A percentile compares a stretch with the other conserved stretches of the same genome.
These are phyloP conservation scores for Bombus turneri DNA, from an alignment of 1,140 invertebrate species.

Conservation along the genomic window DNA sequence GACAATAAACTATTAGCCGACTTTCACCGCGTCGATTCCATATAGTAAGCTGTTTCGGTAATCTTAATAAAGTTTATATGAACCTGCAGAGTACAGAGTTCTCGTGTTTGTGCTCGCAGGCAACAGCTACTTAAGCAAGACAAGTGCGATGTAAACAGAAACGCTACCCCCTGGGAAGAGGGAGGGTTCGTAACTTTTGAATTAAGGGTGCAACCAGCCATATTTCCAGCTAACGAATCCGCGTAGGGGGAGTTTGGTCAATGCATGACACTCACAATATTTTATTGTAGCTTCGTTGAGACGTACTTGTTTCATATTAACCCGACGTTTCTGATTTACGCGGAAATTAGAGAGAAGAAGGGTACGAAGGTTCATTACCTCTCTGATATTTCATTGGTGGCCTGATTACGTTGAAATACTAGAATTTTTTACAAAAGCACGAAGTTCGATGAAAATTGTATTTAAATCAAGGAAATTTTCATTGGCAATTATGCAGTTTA, in stretches of 20 bases:
- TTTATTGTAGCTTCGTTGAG: not conserved
- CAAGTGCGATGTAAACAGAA: constrained; percentile 47
- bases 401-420: too few relatives aligned
- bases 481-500: not conserved
- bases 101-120: constrained; percentile 12
- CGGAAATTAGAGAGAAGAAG: not conserved
- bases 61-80: constrained; percentile 51
- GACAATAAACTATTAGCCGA: constrained; percentile 18
- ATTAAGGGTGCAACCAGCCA: not conserved
- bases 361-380: too few relatives aligned
- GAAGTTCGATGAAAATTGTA: too few relatives aligned
- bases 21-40: not conserved
- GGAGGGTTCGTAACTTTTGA: not conserved
- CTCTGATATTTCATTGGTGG: not conserved
- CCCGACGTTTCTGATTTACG: not conserved
- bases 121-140: constrained; percentile 40
- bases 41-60: constrained; percentile 29
- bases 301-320: not conserved
- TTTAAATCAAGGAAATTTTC: not conserved
- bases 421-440: too few relatives aligned
- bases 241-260: not conserved
- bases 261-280: not conserved
- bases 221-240: constrained; percentile 22
- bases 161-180: not conserved
- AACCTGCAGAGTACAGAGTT: not conserved